Conservation (phyloP, 2,113 vertebrate genomes). For the Mesembrinibis cayennensis region DNA sequence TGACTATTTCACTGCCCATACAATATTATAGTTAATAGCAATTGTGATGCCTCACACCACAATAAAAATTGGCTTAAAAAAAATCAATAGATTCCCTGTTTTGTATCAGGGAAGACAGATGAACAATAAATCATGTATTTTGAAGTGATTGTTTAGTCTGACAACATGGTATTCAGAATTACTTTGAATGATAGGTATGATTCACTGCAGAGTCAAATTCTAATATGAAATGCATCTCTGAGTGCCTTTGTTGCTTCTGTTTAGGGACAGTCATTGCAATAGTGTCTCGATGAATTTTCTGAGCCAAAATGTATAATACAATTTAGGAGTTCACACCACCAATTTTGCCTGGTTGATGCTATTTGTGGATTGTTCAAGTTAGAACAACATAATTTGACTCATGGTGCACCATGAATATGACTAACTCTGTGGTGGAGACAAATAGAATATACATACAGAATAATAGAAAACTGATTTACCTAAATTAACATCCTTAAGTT, state of each 20-base stretch:
- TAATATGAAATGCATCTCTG: background rate
- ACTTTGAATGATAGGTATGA: conserved; percentile 37
- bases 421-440: background rate
- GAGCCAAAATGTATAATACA: background rate
- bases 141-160: conserved; percentile 52
- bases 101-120: conserved; percentile 57
- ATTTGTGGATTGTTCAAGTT: background rate
- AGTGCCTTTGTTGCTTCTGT: background rate
- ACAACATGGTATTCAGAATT: conserved; percentile 31
- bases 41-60: conserved; percentile 57
- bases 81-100: conserved; percentile 65
- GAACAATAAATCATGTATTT: conserved; percentile 60
- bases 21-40: conserved; percentile 76
- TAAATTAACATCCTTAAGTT: background rate
- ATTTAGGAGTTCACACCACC: background rate
- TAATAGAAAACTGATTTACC: background rate
- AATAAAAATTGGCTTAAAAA: conserved; percentile 62
- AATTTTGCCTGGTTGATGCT: background rate
- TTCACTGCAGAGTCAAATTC: background rate
- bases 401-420: background rate
- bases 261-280: background rate
- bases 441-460: background rate
- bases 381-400: background rate
- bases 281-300: background rate
- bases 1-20: conserved; percentile 71